phyloP scores from a whole-genome alignment of 1,140 invertebrate species.

The Drosophila mauritiana region DNA sequence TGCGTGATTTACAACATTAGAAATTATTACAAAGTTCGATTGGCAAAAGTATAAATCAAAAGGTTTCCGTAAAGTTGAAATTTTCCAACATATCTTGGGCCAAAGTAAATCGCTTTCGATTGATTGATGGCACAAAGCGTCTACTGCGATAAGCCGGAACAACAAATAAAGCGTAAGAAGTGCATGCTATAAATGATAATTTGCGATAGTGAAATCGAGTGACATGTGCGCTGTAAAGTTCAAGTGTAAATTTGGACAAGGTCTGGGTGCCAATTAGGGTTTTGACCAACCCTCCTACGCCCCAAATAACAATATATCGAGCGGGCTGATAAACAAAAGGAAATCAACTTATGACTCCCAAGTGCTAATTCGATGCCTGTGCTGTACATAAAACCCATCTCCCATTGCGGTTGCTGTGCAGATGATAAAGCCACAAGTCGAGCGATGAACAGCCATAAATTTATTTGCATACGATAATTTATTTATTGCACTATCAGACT shows the following conservation, averaged over 20 bases:
- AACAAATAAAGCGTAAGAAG: slow-evolving; percentile 69
- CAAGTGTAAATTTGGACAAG: slow-evolving; percentile 32
- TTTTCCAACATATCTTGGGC: slow-evolving; percentile 35
- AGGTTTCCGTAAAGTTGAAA: slow-evolving; percentile 1
- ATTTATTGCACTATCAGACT: slow-evolving; percentile 64
- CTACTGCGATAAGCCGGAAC: slow-evolving; percentile 49
- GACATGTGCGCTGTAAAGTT: slow-evolving; percentile 36
- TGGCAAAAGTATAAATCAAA: slow-evolving; percentile 20
- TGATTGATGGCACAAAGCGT: slow-evolving; percentile 62
- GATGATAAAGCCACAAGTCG: slow-evolving; percentile 49
- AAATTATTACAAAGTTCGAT: slow-evolving; percentile 29
- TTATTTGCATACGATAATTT: slow-evolving; percentile 82
- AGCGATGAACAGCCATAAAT: slow-evolving; percentile 58
- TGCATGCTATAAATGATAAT: slow-evolving; percentile 46
- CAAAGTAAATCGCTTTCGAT: slow-evolving; percentile 64
- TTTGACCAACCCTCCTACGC: neutral
- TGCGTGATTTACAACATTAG: slow-evolving; percentile 37
- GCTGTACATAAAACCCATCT: slow-evolving; percentile 61
- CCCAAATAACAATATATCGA: slow-evolving; percentile 11
- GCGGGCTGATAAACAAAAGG: slow-evolving; percentile 37
- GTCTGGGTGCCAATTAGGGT: neutral
- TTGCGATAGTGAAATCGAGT: slow-evolving; percentile 12
- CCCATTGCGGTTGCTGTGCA: slow-evolving; percentile 33
- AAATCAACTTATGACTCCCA: slow-evolving; percentile 18
- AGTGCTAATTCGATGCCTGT: slow-evolving; percentile 71